Percentiles rank a stretch among this genome's conserved stretches.
Evolutionary conservation across 2,888 invertebrate species (phyloP).

Genomic region (Rhagium mordax): DNA sequence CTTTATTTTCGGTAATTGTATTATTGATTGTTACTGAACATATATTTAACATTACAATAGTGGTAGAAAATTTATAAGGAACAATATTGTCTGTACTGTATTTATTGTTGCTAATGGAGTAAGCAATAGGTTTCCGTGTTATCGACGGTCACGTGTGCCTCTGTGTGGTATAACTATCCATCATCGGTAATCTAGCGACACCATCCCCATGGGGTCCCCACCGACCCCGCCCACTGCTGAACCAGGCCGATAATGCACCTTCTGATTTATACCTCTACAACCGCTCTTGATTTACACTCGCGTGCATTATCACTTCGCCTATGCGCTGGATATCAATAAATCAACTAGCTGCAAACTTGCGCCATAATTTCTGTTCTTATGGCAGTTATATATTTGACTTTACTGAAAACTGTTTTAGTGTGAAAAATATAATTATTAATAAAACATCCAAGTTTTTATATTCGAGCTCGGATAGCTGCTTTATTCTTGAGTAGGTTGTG

Average conservation of each 20-base stretch:
- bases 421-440: not conserved
- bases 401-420: not conserved
- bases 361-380: constrained; percentile 16
- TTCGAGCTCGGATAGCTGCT: no score
- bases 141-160: constrained; percentile 22
- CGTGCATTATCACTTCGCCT: constrained; percentile 39
- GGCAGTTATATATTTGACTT: not conserved
- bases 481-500: no score
- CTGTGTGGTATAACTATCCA: constrained; percentile 43
- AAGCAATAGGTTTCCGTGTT: constrained; percentile 22
- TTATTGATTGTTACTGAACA: no score
- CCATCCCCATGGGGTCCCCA: constrained; percentile 34
- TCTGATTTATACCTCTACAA: constrained; percentile 54
- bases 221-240: constrained; percentile 53
- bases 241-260: constrained; percentile 57
- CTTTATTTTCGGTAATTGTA: no score
- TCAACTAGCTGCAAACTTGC: constrained; percentile 25
- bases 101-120: constrained; percentile 15
- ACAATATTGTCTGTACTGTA: not conserved
- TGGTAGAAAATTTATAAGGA: not conserved
- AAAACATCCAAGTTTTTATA: not conserved
- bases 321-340: constrained; percentile 35
- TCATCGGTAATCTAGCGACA: constrained; percentile 55
- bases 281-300: constrained; percentile 38
- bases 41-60: no score